phyloP scores from a whole-genome alignment of 2,113 vertebrate species.

The Phalacrocorax pelagicus region DNA sequence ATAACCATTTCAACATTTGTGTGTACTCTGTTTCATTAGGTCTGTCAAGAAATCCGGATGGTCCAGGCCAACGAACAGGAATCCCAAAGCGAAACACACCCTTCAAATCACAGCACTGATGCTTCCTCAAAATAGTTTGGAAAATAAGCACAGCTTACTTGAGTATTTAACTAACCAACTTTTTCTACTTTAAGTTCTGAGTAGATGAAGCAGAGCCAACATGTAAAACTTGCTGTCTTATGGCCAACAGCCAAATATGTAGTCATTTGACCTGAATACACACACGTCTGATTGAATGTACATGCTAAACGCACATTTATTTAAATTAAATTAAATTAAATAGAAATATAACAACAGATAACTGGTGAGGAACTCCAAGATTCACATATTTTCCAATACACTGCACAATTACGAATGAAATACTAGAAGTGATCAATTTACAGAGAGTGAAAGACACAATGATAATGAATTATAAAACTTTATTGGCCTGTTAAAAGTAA shows the following conservation, averaged over 20 bases:
- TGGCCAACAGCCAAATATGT: neutral
- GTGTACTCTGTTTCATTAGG: neutral
- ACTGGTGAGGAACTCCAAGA: neutral
- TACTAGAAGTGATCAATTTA: neutral
- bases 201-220: neutral
- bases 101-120: neutral
- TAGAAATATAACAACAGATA: neutral
- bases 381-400: neutral
- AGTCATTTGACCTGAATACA: neutral
- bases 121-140: neutral
- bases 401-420: neutral
- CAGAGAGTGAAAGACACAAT: slow-evolving; percentile 59
- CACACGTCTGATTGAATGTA: neutral
- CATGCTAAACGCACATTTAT: neutral
- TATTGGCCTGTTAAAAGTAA: slow-evolving; percentile 72
- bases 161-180: neutral
- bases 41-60: neutral
- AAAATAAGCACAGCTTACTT: neutral
- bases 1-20: neutral
- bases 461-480: slow-evolving; percentile 67
- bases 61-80: neutral
- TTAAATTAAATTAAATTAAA: neutral
- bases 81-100: neutral
- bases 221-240: neutral
- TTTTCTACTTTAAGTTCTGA: neutral